Evolutionary conservation across 2,888 invertebrate species (phyloP), one percentile per base, ranked within the genome.

Genomic region (Ophion obscuratus): DNA sequence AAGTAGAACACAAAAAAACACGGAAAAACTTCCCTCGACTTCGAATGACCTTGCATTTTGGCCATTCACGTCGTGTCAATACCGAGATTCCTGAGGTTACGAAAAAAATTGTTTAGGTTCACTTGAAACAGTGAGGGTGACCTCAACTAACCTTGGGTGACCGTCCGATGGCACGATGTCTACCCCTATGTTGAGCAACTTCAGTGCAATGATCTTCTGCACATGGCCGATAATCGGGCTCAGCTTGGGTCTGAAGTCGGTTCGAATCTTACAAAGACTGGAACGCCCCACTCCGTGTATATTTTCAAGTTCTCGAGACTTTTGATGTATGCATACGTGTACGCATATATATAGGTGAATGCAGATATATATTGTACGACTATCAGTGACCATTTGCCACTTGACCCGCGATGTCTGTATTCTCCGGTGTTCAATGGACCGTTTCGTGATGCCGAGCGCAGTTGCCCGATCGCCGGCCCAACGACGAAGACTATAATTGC

Each of bases 351-450:
- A 10, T 20, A 75, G 31, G 14, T 31, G 36, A 66, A 67, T 57
- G 14, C 53, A 10, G 11, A 44, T 57, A 73, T 24, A 53, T 47
- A 70, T 70, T n/a, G 59, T 14, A 31, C 17, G 79, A 88, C 90
- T 93, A 93, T 93, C 93, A 91, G 91, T 88, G 88, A 84, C 86
- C 90, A 89, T 91, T 92, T 92, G 92, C 93, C 93, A 92, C 87
- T 91, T 93, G 93, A 93, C 92, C 93, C 87, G 74, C 83, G 89
- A 89, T 89, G 90, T 90, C 88, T 88, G 87, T 86, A 87, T 86
- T 88, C 81, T 81, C 64, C 81, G 84, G 79, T 89, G 86, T 86
- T 88, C 84, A 88, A 88, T 89, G 82, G 77, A 88, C 82, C 81
- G 76, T 81, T 62, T 83, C 76, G 74, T 66, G 83, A 81, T 59